These are phyloP conservation scores for Lepilemur ruficaudatus DNA, from an alignment of 2,797 vertebrate species.

Conservation along the genomic window DNA sequence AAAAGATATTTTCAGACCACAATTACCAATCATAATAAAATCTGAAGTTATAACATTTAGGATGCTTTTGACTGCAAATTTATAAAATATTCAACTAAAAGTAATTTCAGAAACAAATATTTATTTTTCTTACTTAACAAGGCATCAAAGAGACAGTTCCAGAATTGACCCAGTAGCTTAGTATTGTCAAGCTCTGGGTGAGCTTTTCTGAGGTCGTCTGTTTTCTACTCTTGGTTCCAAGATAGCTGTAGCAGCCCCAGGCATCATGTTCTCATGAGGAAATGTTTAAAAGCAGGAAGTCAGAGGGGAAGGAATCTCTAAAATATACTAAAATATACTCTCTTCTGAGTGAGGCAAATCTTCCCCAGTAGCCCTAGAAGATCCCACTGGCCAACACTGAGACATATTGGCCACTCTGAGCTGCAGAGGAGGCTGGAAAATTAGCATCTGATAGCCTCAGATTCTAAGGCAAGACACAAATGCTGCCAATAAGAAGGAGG, in stretches of 20 bases:
- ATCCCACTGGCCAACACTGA: not conserved
- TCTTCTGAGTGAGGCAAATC: not conserved
- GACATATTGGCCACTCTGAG: not conserved
- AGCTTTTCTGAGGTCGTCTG: not conserved
- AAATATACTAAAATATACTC: too few relatives aligned
- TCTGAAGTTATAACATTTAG: not conserved
- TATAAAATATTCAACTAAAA: not conserved
- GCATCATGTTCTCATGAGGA: not conserved
- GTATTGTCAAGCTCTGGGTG: not conserved
- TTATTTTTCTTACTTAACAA: not conserved
- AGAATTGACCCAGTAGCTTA: not conserved
- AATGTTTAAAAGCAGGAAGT: not conserved
- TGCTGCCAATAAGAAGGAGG: not conserved
- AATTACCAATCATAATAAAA: not conserved
- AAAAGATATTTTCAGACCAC: not conserved
- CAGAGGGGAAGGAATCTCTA: not conserved
- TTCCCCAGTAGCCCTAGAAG: not conserved
- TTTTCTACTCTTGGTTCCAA: not conserved
- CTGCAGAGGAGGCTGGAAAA: not conserved
- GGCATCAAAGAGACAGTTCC: not conserved
- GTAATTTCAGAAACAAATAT: not conserved
- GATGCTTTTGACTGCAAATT: not conserved
- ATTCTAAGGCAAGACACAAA: slow-evolving; percentile 8
- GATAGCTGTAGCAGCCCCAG: not conserved
- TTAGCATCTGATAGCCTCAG: not conserved